These are phyloP conservation scores for Sebastes diaconus DNA, from an alignment of 2,797 vertebrate genomes.

Conservation along the genomic window DNA sequence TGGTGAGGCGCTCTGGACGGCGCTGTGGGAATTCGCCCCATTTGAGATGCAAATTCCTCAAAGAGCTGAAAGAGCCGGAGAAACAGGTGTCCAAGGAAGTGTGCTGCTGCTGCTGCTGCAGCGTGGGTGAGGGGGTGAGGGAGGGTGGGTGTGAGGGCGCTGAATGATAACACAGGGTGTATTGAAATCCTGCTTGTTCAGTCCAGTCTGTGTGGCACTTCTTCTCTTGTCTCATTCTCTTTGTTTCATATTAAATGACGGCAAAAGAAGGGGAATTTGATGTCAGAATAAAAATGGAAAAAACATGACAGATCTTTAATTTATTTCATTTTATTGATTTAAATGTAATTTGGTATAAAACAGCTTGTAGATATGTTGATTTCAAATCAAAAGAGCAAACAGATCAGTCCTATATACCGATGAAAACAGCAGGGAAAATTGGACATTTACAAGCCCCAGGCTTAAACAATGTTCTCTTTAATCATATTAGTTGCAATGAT, in stretches of 20 bases:
- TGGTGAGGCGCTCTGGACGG: constrained; percentile 38
- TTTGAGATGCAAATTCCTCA: constrained; percentile 84
- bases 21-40: constrained; percentile 73
- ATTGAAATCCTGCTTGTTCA: constrained; percentile 54
- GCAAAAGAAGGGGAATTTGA: not conserved
- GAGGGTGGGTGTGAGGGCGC: constrained; percentile 12
- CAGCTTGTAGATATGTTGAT: constrained; percentile 11
- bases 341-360: constrained; percentile 45
- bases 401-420: not conserved
- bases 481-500: not conserved
- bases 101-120: constrained; percentile 44
- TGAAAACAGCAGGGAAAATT: not conserved
- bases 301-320: not conserved
- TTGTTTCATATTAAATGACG: constrained; percentile 1
- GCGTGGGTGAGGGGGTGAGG: constrained; percentile 12
- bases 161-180: constrained; percentile 73
- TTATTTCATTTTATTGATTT: constrained; percentile 53
- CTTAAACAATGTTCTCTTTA: not conserved
- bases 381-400: constrained; percentile 13
- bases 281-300: not conserved
- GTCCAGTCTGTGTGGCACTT: constrained; percentile 22
- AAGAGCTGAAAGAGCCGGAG: constrained; percentile 79
- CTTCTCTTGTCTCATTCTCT: constrained; percentile 16
- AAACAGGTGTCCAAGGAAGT: constrained; percentile 85
- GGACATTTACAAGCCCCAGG: constrained; percentile 7